A percentile compares a stretch with the other conserved stretches of the same genome.
These are phyloP conservation scores for Stomorhina lunata DNA, from an alignment of 2,888 invertebrate species.

Conservation along the genomic window DNA sequence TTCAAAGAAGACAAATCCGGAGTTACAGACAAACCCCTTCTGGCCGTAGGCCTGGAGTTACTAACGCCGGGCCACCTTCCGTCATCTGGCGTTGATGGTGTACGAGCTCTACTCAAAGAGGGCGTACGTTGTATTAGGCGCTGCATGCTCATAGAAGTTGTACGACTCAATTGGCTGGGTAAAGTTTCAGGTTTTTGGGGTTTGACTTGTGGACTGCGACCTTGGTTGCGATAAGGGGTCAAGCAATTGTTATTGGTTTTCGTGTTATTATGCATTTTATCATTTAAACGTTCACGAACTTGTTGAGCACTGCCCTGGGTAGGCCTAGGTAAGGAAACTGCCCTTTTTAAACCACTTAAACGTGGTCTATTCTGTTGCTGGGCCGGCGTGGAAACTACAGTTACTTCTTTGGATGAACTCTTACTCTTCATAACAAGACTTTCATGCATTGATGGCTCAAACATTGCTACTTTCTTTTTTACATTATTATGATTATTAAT, in stretches of 20 bases:
- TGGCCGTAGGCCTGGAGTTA: slow-evolving; percentile 64
- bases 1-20: slow-evolving; percentile 75
- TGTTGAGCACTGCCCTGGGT: slow-evolving; percentile 80
- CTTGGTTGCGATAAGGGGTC: slow-evolving; percentile 45
- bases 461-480: slow-evolving; percentile 83
- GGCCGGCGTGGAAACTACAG: slow-evolving; percentile 43
- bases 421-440: slow-evolving; percentile 45
- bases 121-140: slow-evolving; percentile 78
- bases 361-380: slow-evolving; percentile 80
- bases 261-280: slow-evolving; percentile 79
- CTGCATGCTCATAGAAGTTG: slow-evolving; percentile 75
- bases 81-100: slow-evolving; percentile 85
- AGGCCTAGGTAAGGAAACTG: slow-evolving; percentile 76
- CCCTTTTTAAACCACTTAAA: slow-evolving; percentile 81
- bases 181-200: slow-evolving; percentile 68
- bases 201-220: slow-evolving; percentile 73
- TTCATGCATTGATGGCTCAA: slow-evolving; percentile 79
- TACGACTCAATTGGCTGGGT: slow-evolving; percentile 77
- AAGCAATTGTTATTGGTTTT: slow-evolving; percentile 53
- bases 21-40: slow-evolving; percentile 76
- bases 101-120: slow-evolving; percentile 83
- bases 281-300: slow-evolving; percentile 83
- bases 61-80: slow-evolving; percentile 84
- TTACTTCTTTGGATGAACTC: slow-evolving; percentile 38
- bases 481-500: slow-evolving; percentile 72